These are phyloP conservation scores for Acleris cristana DNA, from an alignment of 2,888 invertebrate species.

Conservation along the genomic window DNA sequence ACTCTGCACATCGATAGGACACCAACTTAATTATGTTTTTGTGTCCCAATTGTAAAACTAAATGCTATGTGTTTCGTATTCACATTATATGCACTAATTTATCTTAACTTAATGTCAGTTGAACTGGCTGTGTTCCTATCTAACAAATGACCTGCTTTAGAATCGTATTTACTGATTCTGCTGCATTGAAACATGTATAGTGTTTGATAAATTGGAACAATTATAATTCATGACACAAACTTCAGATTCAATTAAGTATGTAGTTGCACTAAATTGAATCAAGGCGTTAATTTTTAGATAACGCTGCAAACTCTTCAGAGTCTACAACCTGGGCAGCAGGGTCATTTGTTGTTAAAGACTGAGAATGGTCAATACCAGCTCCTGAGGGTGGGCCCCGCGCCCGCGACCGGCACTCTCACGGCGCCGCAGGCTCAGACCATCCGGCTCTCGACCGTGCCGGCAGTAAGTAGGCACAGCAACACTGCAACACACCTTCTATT, in stretches of 20 bases:
- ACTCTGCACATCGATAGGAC: too few relatives aligned
- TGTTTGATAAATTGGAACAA: constrained; percentile 13
- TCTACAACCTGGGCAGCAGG: constrained; percentile 94
- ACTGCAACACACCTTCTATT: constrained; percentile 46
- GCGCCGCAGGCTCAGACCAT: constrained; percentile 88
- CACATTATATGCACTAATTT: constrained; percentile 45
- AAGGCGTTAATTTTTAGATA: constrained; percentile 87
- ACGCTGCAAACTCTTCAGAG: constrained; percentile 94
- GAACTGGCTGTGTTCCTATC: constrained; percentile 46
- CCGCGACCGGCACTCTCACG: constrained; percentile 83
- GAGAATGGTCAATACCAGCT: constrained; percentile 98
- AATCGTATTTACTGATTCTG: constrained; percentile 47
- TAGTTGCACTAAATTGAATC: constrained; percentile 65
- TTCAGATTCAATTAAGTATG: constrained; percentile 17
- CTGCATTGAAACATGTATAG: constrained; percentile 39
- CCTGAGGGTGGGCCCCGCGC: constrained; percentile 93
- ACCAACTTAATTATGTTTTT: too few relatives aligned
- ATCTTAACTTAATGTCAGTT: constrained; percentile 40
- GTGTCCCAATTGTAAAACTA: neutral
- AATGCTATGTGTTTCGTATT: constrained; percentile 23
- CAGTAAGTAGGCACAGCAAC: constrained; percentile 91
- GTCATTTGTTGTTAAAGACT: constrained; percentile 95
- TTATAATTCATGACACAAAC: constrained; percentile 7
- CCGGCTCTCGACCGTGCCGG: constrained; percentile 93
- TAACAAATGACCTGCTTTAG: constrained; percentile 69